Percentiles rank a stretch among this genome's conserved stretches.
These are phyloP conservation scores for Megaceryle maxima DNA, from an alignment of 2,113 vertebrate genomes.

Conservation along the genomic window DNA sequence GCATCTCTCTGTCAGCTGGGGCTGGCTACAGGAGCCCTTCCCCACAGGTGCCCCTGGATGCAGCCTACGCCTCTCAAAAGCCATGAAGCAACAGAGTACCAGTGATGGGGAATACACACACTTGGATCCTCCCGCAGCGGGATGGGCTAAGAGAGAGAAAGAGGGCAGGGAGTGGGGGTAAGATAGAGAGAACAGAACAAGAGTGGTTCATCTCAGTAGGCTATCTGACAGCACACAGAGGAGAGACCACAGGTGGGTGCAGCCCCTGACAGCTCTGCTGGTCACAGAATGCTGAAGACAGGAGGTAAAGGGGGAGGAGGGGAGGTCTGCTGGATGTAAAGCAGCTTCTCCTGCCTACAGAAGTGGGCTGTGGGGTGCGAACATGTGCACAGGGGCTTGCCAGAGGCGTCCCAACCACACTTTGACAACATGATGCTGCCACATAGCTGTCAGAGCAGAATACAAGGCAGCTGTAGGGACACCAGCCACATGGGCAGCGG, in stretches of 20 bases:
- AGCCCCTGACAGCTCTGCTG: not conserved
- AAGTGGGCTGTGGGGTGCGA: not conserved
- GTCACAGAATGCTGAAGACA: not conserved
- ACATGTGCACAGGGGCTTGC: accelerated
- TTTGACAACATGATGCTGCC: not conserved
- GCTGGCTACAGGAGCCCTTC: not conserved
- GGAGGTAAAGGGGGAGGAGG: not conserved
- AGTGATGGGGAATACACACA: constrained; percentile 80
- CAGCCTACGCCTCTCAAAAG: constrained; percentile 54
- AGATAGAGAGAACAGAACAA: constrained; percentile 77
- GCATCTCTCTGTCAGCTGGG: not conserved
- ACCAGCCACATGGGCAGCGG: not conserved
- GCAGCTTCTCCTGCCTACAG: not conserved
- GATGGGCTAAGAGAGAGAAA: constrained; percentile 74
- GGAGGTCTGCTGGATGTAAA: not conserved
- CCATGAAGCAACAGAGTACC: constrained; percentile 64
- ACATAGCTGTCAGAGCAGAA: not conserved
- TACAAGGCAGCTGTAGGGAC: not conserved
- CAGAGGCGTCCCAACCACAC: not conserved
- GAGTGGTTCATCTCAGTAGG: constrained; percentile 62
- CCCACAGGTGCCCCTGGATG: constrained; percentile 1
- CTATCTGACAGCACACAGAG: not conserved
- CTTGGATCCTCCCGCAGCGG: constrained; percentile 82
- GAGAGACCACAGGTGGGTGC: not conserved
- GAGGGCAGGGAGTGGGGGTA: constrained; percentile 32